phyloP scores from a whole-genome alignment of 2,113 vertebrate species.

The Carassius gibelio region DNA sequence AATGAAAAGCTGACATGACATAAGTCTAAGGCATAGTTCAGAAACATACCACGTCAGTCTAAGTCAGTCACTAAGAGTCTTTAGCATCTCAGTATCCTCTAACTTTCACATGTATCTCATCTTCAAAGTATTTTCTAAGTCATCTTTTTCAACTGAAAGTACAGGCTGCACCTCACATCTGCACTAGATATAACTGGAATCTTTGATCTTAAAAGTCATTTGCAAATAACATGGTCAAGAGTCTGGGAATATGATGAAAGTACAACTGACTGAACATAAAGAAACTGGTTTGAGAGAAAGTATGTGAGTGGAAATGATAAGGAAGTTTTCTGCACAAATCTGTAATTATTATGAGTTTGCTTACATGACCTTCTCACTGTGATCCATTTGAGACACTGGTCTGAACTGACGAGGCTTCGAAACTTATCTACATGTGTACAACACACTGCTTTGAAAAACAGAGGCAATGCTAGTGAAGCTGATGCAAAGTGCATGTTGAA shows the following conservation, averaged over 20 bases:
- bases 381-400: neutral
- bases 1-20: neutral
- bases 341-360: neutral
- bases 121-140: neutral
- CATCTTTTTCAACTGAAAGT: neutral
- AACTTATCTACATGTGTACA: neutral
- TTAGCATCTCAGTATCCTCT: neutral
- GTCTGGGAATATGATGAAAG: neutral
- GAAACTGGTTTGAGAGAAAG: neutral
- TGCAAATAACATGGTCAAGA: constrained; percentile 1
- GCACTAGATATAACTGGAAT: neutral
- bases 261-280: neutral
- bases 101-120: neutral
- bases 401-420: neutral
- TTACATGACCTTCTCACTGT: neutral
- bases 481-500: neutral
- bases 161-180: constrained; percentile 42
- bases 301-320: neutral
- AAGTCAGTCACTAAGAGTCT: neutral
- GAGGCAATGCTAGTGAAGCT: neutral
- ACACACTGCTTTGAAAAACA: neutral
- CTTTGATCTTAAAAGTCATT: constrained; percentile 20
- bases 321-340: neutral
- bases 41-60: neutral
- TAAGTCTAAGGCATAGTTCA: neutral